Evolutionary conservation across 2,797 vertebrate species (phyloP).

Genomic region (Dendrocincla tyrannina): DNA sequence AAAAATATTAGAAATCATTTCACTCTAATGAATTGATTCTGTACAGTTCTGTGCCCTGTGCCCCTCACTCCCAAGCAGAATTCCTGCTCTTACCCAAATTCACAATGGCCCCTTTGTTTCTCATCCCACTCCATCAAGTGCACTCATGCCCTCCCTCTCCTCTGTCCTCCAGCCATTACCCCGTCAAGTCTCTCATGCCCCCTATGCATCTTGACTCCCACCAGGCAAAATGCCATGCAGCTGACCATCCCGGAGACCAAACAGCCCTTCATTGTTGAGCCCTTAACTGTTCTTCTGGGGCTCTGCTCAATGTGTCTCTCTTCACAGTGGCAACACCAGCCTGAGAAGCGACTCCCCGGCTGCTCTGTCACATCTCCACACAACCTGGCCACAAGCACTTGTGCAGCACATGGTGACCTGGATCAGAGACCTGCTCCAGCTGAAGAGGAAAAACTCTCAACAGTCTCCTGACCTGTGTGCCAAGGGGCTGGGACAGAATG

Average conservation of each 20-base stretch:
- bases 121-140: not conserved
- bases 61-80: not conserved
- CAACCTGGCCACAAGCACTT: not conserved
- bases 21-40: not conserved
- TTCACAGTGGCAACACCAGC: not conserved
- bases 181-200: not conserved
- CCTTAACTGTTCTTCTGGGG: not conserved
- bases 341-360: not conserved
- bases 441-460: not conserved
- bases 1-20: not conserved
- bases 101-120: constrained; percentile 20
- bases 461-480: not conserved
- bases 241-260: not conserved
- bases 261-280: not conserved
- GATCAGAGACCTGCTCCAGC: not conserved
- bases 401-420: not conserved
- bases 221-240: not conserved
- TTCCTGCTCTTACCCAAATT: not conserved
- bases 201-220: not conserved
- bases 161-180: not conserved
- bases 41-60: not conserved
- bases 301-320: not conserved
- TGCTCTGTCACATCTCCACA: not conserved
- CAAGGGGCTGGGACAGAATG: not conserved
- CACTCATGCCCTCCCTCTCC: not conserved